Evolutionary conservation across 1,140 invertebrate genomes (phyloP).

Genomic region (Cepaea nemoralis): DNA sequence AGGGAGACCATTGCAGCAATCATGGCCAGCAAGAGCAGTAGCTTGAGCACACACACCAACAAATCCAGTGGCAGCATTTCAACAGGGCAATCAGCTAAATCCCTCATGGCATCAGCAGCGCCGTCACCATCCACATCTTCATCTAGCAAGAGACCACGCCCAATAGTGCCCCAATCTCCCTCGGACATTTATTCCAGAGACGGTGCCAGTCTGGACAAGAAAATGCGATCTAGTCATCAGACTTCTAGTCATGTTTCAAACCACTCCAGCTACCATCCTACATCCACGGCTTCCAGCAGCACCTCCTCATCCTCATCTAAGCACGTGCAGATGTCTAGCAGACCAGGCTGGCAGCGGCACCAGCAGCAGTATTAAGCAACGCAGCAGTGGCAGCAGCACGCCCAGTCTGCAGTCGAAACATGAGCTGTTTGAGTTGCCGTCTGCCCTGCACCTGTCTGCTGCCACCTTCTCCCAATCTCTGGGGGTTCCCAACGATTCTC

Average conservation of each 20-base stretch:
- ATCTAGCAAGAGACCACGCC: slow-evolving; percentile 35
- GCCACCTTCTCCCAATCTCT: slow-evolving; percentile 20
- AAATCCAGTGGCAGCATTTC: slow-evolving; percentile 42
- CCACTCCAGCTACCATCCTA: slow-evolving; percentile 19
- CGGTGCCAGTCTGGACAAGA: slow-evolving; percentile 29
- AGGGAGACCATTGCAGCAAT: slow-evolving; percentile 39
- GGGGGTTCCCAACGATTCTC: slow-evolving; percentile 24
- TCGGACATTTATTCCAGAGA: slow-evolving; percentile 38
- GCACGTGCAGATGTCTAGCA: neutral
- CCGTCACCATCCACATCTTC: slow-evolving; percentile 7
- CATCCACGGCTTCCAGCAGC: neutral
- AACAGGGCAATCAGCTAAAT: slow-evolving; percentile 40
- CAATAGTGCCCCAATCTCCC: neutral
- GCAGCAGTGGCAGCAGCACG: slow-evolving; percentile 15
- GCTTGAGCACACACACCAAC: neutral
- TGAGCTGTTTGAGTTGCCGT: slow-evolving; percentile 23
- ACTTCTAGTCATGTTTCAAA: slow-evolving; percentile 33
- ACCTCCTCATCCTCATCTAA: slow-evolving; percentile 7
- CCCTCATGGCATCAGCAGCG: slow-evolving; percentile 24
- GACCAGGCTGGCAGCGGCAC: too few species aligned
- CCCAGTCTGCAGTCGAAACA: slow-evolving; percentile 1
- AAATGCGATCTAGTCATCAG: slow-evolving; percentile 28
- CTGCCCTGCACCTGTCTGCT: slow-evolving; percentile 26
- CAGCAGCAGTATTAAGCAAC: neutral
- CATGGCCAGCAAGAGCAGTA: slow-evolving; percentile 40